Percentiles rank a stretch among this genome's conserved stretches.
phyloP scores from a whole-genome alignment of 2,797 vertebrate species.

The Steatocranus sp. region DNA sequence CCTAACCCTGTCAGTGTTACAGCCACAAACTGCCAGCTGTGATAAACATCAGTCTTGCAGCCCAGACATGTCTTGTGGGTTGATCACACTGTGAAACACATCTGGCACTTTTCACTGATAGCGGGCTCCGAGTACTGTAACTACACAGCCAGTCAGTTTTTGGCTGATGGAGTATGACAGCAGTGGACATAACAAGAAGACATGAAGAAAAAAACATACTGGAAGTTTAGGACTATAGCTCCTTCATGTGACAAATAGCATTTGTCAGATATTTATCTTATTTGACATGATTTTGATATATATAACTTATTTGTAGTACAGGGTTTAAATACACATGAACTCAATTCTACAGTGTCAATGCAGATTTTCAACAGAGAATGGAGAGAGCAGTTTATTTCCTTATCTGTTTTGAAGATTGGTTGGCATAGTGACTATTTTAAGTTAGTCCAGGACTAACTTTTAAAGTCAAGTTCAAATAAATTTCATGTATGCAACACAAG shows the following conservation, averaged over 20 bases:
- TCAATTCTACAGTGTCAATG: neutral
- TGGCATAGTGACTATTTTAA: neutral
- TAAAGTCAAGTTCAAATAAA: neutral
- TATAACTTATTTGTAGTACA: neutral
- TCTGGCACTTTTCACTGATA: constrained; percentile 5
- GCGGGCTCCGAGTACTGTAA: neutral
- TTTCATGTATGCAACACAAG: neutral
- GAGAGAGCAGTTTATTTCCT: neutral
- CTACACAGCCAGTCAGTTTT: neutral
- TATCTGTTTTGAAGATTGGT: neutral
- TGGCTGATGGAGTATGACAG: neutral
- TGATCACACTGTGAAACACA: constrained; percentile 23
- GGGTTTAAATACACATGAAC: neutral
- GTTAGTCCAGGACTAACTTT: neutral
- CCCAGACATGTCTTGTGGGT: constrained; percentile 14
- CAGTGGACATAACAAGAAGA: neutral
- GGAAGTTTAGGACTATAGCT: neutral
- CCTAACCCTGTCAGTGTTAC: neutral
- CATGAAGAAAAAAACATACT: neutral
- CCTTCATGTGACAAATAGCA: neutral
- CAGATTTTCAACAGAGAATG: neutral
- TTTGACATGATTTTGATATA: neutral
- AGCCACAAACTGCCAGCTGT: constrained; percentile 16
- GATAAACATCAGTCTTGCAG: constrained; percentile 37
- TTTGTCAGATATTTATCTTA: neutral